phyloP scores from a whole-genome alignment of 2,113 vertebrate genomes.

The Thermophis baileyi region DNA sequence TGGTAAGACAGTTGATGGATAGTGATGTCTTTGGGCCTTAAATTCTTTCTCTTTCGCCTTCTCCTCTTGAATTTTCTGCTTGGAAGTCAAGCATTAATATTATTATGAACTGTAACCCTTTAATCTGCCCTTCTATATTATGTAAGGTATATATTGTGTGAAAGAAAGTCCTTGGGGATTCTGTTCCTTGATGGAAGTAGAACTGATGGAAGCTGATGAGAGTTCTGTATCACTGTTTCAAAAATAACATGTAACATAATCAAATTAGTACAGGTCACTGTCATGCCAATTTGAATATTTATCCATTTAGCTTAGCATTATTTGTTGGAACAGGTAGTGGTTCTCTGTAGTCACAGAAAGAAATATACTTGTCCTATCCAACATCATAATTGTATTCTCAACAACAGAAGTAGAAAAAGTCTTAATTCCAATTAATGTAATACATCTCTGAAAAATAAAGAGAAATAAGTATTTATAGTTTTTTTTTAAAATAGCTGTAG shows the following conservation, averaged over 20 bases:
- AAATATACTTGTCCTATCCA: background rate
- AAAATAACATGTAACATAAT: background rate
- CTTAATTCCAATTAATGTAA: background rate
- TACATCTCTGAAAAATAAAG: background rate
- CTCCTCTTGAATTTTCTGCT: background rate
- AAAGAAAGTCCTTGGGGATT: background rate
- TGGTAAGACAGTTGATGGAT: background rate
- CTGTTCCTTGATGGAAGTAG: background rate
- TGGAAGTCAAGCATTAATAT: background rate
- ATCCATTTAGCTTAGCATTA: background rate
- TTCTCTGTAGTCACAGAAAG: background rate
- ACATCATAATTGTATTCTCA: background rate
- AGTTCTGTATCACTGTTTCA: background rate
- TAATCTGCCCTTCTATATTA: background rate
- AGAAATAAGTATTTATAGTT: background rate
- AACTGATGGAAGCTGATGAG: background rate
- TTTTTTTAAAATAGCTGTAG: background rate
- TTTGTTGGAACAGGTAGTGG: background rate
- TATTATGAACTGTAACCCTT: background rate
- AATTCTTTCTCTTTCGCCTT: background rate
- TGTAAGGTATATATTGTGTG: background rate
- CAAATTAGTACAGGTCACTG: background rate
- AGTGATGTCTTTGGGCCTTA: background rate
- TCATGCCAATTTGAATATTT: background rate
- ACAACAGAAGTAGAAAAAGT: background rate